Evolutionary conservation across 2,888 invertebrate genomes (phyloP).

Genomic region (Ichneumon xanthorius): DNA sequence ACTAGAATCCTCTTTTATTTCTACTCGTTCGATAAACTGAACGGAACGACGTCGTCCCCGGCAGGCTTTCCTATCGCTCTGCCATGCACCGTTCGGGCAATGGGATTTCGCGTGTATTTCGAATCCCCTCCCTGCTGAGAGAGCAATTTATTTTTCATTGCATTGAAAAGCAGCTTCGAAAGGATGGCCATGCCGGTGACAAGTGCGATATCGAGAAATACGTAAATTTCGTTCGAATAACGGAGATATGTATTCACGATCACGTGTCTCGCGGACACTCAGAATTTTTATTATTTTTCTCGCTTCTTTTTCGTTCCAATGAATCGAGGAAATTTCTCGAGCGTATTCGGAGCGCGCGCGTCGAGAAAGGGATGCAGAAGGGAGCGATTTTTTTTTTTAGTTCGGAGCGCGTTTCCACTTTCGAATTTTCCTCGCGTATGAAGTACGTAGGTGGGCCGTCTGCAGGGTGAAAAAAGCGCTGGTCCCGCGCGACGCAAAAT

Average conservation of each 20-base stretch:
- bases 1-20: not conserved
- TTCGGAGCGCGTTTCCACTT: conserved; percentile 20
- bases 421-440: conserved; percentile 16
- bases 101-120: not conserved
- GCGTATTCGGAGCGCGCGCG: not conserved
- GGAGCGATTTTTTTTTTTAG: not conserved
- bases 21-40: not conserved
- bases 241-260: not conserved
- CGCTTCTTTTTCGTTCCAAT: not conserved
- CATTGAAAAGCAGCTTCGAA: not conserved
- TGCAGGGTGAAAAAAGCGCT: not conserved
- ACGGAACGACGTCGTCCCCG: not conserved
- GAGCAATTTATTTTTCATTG: conserved; percentile 26
- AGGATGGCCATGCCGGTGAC: not conserved
- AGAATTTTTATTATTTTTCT: conserved; percentile 13
- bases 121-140: not conserved
- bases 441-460: not conserved
- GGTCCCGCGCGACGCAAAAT: not conserved
- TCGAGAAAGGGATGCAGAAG: not conserved
- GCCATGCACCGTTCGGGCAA: not conserved
- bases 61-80: not conserved
- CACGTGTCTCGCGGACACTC: conserved; percentile 17
- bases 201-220: conserved; percentile 27
- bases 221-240: conserved; percentile 1
- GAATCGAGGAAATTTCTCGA: not conserved